Base-by-base conservation (phyloP, 2,888 invertebrate species). In the Drosophila algonquin region DNA sequence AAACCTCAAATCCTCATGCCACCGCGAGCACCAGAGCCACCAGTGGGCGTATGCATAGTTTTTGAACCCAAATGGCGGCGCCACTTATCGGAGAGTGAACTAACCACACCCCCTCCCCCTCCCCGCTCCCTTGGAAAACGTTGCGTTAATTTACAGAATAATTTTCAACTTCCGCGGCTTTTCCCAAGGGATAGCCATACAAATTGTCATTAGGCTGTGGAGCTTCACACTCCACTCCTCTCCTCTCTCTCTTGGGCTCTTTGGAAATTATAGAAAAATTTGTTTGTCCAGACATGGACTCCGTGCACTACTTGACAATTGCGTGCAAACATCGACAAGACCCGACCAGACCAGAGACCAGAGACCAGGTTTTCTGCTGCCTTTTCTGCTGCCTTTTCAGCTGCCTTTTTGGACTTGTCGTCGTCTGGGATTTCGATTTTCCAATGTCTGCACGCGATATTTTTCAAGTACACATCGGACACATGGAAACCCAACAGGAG, bases 91-190 rank as follows among this genome's bases (percentile, higher is more conserved):
- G 35, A 1, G 12, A 35, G 32, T 0, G 32, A 2, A 18, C 40
- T 32, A n/a, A n/a, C n/a, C n/a, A n/a, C n/a, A n/a, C 55, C 40
- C 50, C 18, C 55, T 12, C 27, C 52, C 21, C 52, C n/a, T 32
- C 45, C 48, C 58, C 18, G 18, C 18, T 18, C 18, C 70, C 35
- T 35, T 47, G 46, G 75, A 72, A 72, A 63, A 60, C 69, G 63
- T 69, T 85, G 87, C 87, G 82, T 87, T 87, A 87, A 82, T 82
- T 82, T 87, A 81, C 85, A 70, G 77, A 87, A 79, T 85, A 87
- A 87, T 85, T 81, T 54, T 84, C 68, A 60, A 81, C 85, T 84
- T 81, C 80, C 87, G 79, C 79, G 67, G 72, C 68, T 51, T 24
- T 46, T 47, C 56, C 32, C 51, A 7, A 46, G 44, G 69, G 55